These are phyloP conservation scores for Temnothorax longispinosus DNA, from an alignment of 1,140 invertebrate species.

Conservation along the genomic window DNA sequence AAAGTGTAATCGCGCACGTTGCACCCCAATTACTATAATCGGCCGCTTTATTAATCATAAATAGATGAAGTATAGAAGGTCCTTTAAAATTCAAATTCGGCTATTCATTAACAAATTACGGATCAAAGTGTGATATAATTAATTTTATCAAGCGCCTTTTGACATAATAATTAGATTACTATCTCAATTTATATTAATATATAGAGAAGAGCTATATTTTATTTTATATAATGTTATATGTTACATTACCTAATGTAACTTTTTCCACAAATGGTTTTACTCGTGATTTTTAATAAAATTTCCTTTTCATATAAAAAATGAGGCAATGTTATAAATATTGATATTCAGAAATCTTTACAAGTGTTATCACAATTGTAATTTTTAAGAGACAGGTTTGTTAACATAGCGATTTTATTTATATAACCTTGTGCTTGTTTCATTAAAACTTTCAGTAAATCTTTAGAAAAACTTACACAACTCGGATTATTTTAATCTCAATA, in stretches of 20 bases:
- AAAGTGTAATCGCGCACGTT: not conserved
- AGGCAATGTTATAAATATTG: not conserved
- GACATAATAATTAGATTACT: not conserved
- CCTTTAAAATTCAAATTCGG: not conserved
- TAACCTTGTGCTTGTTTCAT: not conserved
- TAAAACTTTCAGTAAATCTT: not conserved
- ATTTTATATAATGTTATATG: not conserved
- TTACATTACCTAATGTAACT: not conserved
- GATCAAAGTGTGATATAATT: not conserved
- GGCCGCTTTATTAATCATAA: conserved; percentile 17
- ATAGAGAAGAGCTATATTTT: not conserved
- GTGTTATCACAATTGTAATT: not conserved
- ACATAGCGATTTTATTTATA: not conserved
- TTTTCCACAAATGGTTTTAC: conserved; percentile 1
- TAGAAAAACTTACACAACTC: too few relatives aligned
- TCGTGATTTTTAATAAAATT: not conserved
- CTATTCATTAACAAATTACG: conserved; percentile 7
- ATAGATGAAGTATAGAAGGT: not conserved
- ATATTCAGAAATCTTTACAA: not conserved
- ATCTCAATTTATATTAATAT: not conserved
- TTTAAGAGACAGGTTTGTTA: not conserved
- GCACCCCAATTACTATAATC: conserved; percentile 25
- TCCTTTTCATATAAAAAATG: not conserved
- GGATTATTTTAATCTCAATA: too few relatives aligned
- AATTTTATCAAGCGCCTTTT: not conserved